phyloP scores from a whole-genome alignment of 1,140 invertebrate species.

The Drosophila parvula region DNA sequence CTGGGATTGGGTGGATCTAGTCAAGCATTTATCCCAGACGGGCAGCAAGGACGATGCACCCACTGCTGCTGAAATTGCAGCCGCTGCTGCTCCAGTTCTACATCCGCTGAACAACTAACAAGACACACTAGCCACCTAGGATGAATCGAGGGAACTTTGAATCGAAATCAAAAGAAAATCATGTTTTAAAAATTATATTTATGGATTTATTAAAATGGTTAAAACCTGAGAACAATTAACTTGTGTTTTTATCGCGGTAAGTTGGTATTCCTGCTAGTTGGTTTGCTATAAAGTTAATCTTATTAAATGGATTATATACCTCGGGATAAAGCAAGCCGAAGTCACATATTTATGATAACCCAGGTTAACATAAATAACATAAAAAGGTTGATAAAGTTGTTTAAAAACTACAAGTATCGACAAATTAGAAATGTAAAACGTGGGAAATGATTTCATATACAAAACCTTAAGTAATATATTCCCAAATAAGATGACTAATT shows the following conservation, averaged over 20 bases:
- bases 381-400: background rate
- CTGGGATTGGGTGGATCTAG: slow-evolving; percentile 97
- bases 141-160: slow-evolving; percentile 26
- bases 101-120: slow-evolving; percentile 62
- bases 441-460: background rate
- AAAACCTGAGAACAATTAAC: background rate
- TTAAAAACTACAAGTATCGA: background rate
- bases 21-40: slow-evolving; percentile 96
- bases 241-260: background rate
- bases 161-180: slow-evolving; percentile 59
- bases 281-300: no score
- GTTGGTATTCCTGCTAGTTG: background rate
- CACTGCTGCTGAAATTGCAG: slow-evolving; percentile 42
- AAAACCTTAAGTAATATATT: background rate
- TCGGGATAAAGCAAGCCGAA: background rate
- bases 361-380: background rate
- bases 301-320: background rate
- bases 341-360: background rate
- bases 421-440: background rate
- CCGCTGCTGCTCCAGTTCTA: slow-evolving; percentile 34
- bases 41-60: slow-evolving; percentile 73
- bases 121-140: slow-evolving; percentile 26
- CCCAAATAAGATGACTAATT: slow-evolving; percentile 1
- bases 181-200: slow-evolving; percentile 32
- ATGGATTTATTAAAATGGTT: slow-evolving; percentile 12